Evolutionary conservation across 2,888 invertebrate species (phyloP).

Genomic region (Campoletis raptor): DNA sequence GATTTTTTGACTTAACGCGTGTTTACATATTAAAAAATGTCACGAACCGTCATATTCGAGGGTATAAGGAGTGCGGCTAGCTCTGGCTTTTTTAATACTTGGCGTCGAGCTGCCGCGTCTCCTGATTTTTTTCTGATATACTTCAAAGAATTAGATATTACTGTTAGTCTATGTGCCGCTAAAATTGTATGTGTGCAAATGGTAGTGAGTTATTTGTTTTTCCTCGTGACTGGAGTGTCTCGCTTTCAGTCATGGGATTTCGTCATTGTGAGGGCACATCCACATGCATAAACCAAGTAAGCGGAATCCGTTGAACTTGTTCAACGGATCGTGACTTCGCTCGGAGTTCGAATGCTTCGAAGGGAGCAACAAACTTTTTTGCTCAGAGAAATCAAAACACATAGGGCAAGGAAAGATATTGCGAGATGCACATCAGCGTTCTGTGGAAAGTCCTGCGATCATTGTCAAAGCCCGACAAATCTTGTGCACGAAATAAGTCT

Average conservation of each 20-base stretch:
- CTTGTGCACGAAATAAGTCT: conserved; percentile 46
- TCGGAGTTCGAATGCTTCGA: conserved; percentile 17
- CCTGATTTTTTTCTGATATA: not conserved
- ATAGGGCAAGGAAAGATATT: conserved; percentile 6
- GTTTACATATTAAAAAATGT: no score
- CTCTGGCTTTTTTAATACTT: no score
- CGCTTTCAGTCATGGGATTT: conserved; percentile 8
- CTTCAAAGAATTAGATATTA: not conserved
- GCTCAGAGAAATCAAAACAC: conserved; percentile 1
- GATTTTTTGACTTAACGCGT: no score
- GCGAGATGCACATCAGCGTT: conserved; percentile 29
- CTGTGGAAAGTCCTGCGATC: conserved; percentile 24
- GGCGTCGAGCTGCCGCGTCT: no score
- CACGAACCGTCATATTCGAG: no score
- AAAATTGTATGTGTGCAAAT: conserved; percentile 39
- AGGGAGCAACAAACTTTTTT: conserved; percentile 6
- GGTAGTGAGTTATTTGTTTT: conserved; percentile 4
- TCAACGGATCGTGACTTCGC: conserved; percentile 58
- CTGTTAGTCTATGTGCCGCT: conserved; percentile 29
- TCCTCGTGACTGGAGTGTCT: not conserved
- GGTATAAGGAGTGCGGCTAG: no score
- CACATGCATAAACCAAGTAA: not conserved
- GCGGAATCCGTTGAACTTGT: conserved; percentile 35
- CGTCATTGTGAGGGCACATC: not conserved
- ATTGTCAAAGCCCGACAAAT: conserved; percentile 43